Base-by-base conservation (phyloP, 1,140 invertebrate species). In the Caenorhabditis brenneri region DNA sequence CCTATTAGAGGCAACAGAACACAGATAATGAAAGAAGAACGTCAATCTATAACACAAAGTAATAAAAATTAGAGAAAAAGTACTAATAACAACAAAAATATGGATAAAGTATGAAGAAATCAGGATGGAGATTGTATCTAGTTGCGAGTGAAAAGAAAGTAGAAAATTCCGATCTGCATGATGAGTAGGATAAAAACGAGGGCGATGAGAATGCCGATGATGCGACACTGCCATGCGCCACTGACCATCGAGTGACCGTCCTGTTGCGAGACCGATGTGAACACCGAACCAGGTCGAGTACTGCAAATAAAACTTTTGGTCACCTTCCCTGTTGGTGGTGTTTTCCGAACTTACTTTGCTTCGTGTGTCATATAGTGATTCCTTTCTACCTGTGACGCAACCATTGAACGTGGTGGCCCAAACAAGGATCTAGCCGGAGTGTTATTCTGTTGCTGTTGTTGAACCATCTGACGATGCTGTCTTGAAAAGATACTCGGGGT, bases 201-300 rank as follows among this genome's bases (percentile, higher is more conserved):
- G 36, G 65, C 65, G 65, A 74, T 42, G 19, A 74, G 65, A 9
- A 74, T 74, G 15, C 65, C 65, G 36, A 74, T 46, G 65, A 74
- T 36, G 36, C 65, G 65, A 74, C 65, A 74, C 65, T 74, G 65
- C 65, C 65, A 74, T n/a, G 65, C 65, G 65, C 65, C 36, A 36
- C 65, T 74, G 65, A 74, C 78, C 46, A 22, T 33, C 27, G 78
- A 51, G 74, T 51, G 24, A 27, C 65, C 33, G 9, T 48, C 46
- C 36, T 58, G 80, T 58, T 81, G 80, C 49, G 48, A 55, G 80
- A 81, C 80, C 51, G 80, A 81, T 36, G 80, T 81, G 80, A 81
- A 81, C 24, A 58, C 53, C 16, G 49, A 55, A 58, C 53, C 49
- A 27, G 46, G 29, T 80, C 49, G 80, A 55, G 51, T 42, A 29